Evolutionary conservation across 2,888 invertebrate genomes (phyloP), one percentile per base, ranked within the genome.

Genomic region (Drosophila prostipennis): DNA sequence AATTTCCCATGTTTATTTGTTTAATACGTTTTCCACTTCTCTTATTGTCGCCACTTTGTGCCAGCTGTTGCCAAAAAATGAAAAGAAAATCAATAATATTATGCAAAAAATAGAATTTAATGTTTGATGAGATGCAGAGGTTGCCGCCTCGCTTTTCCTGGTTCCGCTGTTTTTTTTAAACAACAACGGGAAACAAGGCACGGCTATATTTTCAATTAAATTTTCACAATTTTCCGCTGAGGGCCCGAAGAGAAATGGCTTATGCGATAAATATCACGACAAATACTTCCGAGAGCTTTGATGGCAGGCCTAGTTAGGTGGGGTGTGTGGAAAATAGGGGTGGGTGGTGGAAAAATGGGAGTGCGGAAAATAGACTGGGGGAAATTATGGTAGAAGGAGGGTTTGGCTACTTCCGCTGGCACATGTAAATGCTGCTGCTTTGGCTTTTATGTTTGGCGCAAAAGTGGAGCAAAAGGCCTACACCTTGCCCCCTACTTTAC

Each of bases 251-350:
- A 72, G 70, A 69, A 76, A 83, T 72, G 77, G 84, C 78, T 74
- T 68, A 61, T 75, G 78, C 85, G 83, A 84, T 84, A 84, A 87
- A 84, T 78, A 81, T 87, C 79, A 71, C 72, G 79, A 79, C 85
- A 84, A 84, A 87, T 87, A 81, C 79, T 84, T 84, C 85, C 85
- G 29, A 40, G 56, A 60, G 73, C 74, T 83, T 67, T 64, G 56
- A 53, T 59, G 67, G 45, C 32, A 23, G 43, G 32, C 46, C 34
- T 58, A 65, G 48, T 42, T 29, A 36, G 39, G 55, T 7, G 40
- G 53, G 16, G n/a, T n/a, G n/a, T 6, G 40, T 8, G n/a, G 53
- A 42, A 42, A 42, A 10, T 16, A 7, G 10, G 14, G 6, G 26
- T 13, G 37, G 11, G 3, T 7, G 19, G 19, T n/a, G 19, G 19